phyloP scores from a whole-genome alignment of 2,888 invertebrate genomes.

The Eutolmus rufibarbis region DNA sequence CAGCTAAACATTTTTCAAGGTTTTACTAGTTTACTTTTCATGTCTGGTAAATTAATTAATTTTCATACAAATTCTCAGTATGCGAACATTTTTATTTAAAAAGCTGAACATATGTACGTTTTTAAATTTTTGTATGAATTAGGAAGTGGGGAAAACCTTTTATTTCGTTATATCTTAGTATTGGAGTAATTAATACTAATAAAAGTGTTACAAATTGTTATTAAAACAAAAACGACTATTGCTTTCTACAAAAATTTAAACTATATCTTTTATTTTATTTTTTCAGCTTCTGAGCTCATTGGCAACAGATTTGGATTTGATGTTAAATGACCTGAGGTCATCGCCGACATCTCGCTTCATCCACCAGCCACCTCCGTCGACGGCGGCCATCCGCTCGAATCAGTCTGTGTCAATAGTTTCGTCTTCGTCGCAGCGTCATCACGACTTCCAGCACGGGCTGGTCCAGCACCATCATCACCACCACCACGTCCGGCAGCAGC shows the following conservation, averaged over 20 bases:
- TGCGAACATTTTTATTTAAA: too few relatives aligned
- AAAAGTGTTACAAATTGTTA: too few relatives aligned
- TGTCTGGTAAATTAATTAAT: too few relatives aligned
- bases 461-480: slow-evolving; percentile 49
- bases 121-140: too few relatives aligned
- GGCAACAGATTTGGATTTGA: slow-evolving; percentile 84
- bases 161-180: too few relatives aligned
- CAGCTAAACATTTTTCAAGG: too few relatives aligned
- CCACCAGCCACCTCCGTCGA: slow-evolving; percentile 45
- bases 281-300: slow-evolving; percentile 81
- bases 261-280: slow-evolving; percentile 49
- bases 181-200: too few relatives aligned
- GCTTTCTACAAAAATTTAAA: background rate
- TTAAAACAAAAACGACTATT: too few relatives aligned
- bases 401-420: slow-evolving; percentile 49
- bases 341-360: slow-evolving; percentile 62
- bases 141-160: too few relatives aligned
- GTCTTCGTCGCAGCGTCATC: slow-evolving; percentile 45
- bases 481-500: slow-evolving; percentile 48
- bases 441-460: background rate
- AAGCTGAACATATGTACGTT: too few relatives aligned
- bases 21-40: too few relatives aligned
- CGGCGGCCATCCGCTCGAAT: slow-evolving; percentile 43
- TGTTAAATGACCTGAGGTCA: slow-evolving; percentile 83
- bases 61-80: too few relatives aligned